Conservation (phyloP, 2,797 vertebrate genomes). For the Platalea minor region DNA sequence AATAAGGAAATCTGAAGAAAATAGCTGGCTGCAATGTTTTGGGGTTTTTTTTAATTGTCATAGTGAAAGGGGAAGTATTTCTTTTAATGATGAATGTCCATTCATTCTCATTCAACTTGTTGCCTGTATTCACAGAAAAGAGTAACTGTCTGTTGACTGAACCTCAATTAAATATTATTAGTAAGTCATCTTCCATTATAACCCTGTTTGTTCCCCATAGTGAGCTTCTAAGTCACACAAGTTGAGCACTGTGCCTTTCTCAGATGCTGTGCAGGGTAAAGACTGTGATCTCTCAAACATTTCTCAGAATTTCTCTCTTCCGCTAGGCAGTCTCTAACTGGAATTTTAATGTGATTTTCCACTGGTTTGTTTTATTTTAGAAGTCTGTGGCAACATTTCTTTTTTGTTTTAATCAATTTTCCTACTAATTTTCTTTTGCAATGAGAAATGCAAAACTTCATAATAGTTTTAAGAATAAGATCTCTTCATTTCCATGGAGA, state of each 20-base stretch:
- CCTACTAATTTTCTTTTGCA: not conserved
- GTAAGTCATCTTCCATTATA: not conserved
- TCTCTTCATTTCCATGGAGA: not conserved
- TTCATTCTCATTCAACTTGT: not conserved
- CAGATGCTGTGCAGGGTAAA: not conserved
- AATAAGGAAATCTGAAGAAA: not conserved
- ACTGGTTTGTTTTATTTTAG: constrained; percentile 1
- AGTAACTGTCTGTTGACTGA: not conserved
- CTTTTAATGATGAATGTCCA: not conserved
- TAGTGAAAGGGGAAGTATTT: not conserved
- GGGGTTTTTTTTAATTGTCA: not conserved
- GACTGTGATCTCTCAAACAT: not conserved
- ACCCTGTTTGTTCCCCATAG: not conserved
- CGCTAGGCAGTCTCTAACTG: not conserved
- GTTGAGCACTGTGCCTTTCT: not conserved
- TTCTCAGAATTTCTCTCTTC: not conserved
- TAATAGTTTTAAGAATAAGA: constrained; percentile 9
- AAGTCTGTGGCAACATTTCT: not conserved
- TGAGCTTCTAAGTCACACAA: not conserved
- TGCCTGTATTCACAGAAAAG: not conserved
- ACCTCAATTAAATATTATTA: not conserved
- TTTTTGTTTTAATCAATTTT: not conserved
- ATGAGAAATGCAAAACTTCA: not conserved
- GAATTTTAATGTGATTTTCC: constrained; percentile 30
- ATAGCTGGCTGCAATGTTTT: not conserved